Percentiles rank a stretch among this genome's conserved stretches.
phyloP scores from a whole-genome alignment of 1,140 invertebrate genomes.

The Mylabris phalerata region DNA sequence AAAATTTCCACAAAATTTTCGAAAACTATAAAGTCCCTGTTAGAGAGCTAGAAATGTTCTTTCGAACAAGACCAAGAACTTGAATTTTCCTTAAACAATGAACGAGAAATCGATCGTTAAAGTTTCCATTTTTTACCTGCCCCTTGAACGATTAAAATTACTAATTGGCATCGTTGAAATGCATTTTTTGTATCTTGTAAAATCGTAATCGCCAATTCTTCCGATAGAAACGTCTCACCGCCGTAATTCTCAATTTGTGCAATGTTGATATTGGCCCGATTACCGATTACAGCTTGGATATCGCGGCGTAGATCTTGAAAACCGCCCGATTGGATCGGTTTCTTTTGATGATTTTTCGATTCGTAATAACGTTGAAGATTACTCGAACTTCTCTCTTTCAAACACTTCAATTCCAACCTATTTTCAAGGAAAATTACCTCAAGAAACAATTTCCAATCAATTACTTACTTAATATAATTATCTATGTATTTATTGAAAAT shows the following conservation, averaged over 20 bases:
- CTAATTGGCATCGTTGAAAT: slow-evolving; percentile 79
- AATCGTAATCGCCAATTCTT: slow-evolving; percentile 90
- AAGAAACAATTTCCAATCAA: neutral
- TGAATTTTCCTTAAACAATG: too few species aligned
- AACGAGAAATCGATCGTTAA: too few species aligned
- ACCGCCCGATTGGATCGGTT: slow-evolving; percentile 59
- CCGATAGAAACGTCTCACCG: slow-evolving; percentile 94
- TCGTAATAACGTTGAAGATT: slow-evolving; percentile 86
- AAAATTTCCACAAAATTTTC: too few species aligned
- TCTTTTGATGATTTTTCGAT: slow-evolving; percentile 91
- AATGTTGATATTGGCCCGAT: slow-evolving; percentile 86
- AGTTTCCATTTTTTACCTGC: too few species aligned
- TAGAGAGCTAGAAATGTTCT: too few species aligned
- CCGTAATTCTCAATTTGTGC: slow-evolving; percentile 92
- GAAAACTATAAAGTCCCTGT: too few species aligned
- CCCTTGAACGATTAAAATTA: slow-evolving; percentile 29
- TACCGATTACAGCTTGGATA: slow-evolving; percentile 87
- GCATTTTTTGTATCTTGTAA: slow-evolving; percentile 88
- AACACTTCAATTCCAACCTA: slow-evolving; percentile 67
- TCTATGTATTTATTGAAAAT: slow-evolving; percentile 64
- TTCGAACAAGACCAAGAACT: too few species aligned
- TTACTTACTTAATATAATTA: slow-evolving; percentile 51
- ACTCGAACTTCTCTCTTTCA: slow-evolving; percentile 65
- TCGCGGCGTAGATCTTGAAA: slow-evolving; percentile 90
- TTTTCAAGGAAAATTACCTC: neutral